Conservation (phyloP, 1,140 invertebrate species). For the Mizuhopecten yessoensis region DNA sequence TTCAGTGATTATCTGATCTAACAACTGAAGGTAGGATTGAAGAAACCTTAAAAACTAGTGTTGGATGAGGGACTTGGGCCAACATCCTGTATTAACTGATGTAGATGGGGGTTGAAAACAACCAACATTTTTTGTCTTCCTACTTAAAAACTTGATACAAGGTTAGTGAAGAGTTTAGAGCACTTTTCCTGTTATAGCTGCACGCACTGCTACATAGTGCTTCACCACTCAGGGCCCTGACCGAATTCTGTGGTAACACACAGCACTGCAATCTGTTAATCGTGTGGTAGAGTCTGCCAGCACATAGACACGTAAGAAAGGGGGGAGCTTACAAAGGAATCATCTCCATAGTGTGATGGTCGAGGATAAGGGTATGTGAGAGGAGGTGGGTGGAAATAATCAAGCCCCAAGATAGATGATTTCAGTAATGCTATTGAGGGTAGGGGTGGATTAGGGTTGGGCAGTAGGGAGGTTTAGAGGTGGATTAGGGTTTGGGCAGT, state of each 20-base stretch:
- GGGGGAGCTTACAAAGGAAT: not conserved
- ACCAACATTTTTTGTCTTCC: not conserved
- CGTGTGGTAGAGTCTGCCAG: not conserved
- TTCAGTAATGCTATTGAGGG: too few relatives aligned
- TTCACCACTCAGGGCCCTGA: not conserved
- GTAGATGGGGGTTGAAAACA: not conserved
- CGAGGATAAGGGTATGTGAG: too few relatives aligned
- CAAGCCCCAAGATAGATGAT: too few relatives aligned
- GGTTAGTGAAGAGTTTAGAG: not conserved
- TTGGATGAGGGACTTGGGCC: not conserved
- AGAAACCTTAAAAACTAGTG: not conserved
- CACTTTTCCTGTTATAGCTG: not conserved
- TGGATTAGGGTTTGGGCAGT: too few relatives aligned
- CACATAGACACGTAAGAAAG: not conserved
- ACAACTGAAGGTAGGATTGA: too few relatives aligned
- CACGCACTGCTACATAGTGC: not conserved
- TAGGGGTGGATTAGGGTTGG: too few relatives aligned
- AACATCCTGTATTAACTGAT: not conserved
- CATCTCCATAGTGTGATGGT: too few relatives aligned
- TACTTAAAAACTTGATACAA: conserved; percentile 36
- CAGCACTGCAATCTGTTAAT: conserved; percentile 16
- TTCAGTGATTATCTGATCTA: too few relatives aligned
- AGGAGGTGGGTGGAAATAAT: too few relatives aligned
- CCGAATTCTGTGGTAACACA: not conserved
- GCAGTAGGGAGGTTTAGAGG: too few relatives aligned